Evolutionary conservation across 1,140 invertebrate genomes (phyloP).

Genomic region (Ceratina australensis): DNA sequence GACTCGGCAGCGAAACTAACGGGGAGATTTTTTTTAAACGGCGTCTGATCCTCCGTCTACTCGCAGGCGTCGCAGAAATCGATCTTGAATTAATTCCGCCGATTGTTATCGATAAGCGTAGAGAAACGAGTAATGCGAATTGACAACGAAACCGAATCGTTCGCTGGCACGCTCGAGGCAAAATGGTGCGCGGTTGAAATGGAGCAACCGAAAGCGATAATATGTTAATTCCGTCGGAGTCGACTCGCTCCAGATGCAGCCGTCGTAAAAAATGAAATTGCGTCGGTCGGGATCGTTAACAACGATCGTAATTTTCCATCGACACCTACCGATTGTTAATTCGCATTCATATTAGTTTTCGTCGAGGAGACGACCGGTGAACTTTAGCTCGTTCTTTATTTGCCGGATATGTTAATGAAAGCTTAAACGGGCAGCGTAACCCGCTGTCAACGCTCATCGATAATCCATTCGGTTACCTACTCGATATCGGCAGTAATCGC

Average conservation of each 20-base stretch:
- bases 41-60: too few relatives aligned
- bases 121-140: not conserved
- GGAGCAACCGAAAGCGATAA: conserved; percentile 34
- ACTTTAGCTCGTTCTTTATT: conserved; percentile 58
- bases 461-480: conserved; percentile 18
- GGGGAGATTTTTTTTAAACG: too few relatives aligned
- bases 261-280: not conserved
- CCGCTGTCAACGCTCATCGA: conserved; percentile 36
- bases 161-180: not conserved
- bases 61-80: not conserved
- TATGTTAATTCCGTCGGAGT: not conserved
- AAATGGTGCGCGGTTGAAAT: not conserved
- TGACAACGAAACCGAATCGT: too few relatives aligned
- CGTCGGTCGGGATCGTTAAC: not conserved
- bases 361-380: conserved; percentile 3
- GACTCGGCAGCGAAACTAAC: too few relatives aligned
- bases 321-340: too few relatives aligned
- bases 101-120: not conserved
- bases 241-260: not conserved
- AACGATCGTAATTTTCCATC: not conserved
- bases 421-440: conserved; percentile 10
- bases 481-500: conserved; percentile 35
- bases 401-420: conserved; percentile 56
- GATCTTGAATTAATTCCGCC: not conserved
- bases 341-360: not conserved